These are phyloP conservation scores for Teleogryllus occipitalis DNA, from an alignment of 1,140 invertebrate species.

Conservation along the genomic window DNA sequence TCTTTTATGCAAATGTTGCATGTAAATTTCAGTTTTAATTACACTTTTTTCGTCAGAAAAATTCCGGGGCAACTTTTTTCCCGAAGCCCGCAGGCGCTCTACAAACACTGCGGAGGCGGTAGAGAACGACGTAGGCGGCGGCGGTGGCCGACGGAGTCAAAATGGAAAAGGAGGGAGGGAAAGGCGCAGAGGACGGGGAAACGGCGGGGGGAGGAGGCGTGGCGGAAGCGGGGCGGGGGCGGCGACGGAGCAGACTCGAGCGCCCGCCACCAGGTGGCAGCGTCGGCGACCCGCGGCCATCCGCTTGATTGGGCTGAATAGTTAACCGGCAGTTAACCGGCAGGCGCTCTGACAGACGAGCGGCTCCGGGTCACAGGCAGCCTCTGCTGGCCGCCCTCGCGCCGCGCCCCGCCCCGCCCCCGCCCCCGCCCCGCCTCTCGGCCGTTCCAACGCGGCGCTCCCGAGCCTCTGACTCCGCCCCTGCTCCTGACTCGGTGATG, in stretches of 20 bases:
- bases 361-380: background rate
- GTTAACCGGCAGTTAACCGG: background rate
- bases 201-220: too few species aligned
- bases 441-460: too few species aligned
- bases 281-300: background rate
- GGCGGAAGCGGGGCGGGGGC: too few species aligned
- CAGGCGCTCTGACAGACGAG: background rate
- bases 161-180: background rate
- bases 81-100: background rate
- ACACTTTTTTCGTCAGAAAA: background rate
- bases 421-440: too few species aligned
- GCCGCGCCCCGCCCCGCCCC: too few species aligned
- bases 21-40: constrained; percentile 1
- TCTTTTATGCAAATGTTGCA: background rate
- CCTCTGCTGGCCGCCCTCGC: too few species aligned
- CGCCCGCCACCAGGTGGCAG: background rate
- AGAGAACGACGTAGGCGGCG: background rate
- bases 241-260: background rate
- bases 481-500: too few species aligned
- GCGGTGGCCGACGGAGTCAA: background rate
- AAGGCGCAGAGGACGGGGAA: background rate
- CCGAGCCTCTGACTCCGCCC: too few species aligned
- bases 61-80: background rate
- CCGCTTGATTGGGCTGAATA: background rate
- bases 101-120: background rate